Conservation (phyloP, 2,113 vertebrate species). For the Platycercus adscitus region DNA sequence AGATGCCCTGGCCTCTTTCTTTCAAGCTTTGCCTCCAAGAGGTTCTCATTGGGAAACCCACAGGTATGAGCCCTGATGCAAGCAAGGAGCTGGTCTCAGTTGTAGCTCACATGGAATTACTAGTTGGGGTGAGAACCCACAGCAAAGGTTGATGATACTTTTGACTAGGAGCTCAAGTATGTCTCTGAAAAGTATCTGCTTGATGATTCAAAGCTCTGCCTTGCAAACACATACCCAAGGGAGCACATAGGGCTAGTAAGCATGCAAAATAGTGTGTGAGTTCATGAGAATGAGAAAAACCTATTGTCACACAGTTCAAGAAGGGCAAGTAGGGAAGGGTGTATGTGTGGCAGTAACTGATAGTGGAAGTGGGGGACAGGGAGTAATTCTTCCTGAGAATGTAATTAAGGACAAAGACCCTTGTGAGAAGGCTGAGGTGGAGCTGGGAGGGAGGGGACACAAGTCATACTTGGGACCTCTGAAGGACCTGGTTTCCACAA, state of each 20-base stretch:
- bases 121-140: not conserved
- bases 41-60: not conserved
- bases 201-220: not conserved
- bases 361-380: not conserved
- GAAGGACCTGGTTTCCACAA: not conserved
- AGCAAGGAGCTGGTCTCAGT: not conserved
- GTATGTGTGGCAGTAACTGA: not conserved
- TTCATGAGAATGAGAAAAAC: not conserved
- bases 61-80: not conserved
- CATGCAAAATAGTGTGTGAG: not conserved
- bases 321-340: not conserved
- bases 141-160: rapidly evolving
- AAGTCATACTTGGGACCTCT: not conserved
- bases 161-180: not conserved
- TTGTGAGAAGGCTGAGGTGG: rapidly evolving
- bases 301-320: not conserved
- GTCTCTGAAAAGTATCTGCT: not conserved
- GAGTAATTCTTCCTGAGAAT: rapidly evolving
- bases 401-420: not conserved
- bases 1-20: not conserved
- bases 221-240: not conserved
- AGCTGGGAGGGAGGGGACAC: not conserved
- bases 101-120: not conserved
- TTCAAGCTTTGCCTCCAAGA: not conserved
- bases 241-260: not conserved